Base-by-base conservation (phyloP, 2,113 vertebrate genomes). In the Mionectes macconnelli region DNA sequence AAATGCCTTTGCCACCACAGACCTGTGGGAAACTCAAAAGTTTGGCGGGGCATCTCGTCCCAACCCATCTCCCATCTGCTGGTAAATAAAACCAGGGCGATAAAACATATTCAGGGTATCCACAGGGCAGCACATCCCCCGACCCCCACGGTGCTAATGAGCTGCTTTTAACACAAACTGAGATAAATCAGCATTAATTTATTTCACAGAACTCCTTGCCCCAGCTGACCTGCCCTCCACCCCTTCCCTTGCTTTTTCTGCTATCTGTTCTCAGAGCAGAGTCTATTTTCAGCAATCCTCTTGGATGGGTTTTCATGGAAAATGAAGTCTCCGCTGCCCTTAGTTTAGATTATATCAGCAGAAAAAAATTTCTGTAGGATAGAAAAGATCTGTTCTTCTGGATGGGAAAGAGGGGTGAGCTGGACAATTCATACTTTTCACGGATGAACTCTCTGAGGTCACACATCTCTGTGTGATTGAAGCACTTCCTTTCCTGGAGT, bases 281-380 rank as follows among this genome's bases (percentile, higher is more conserved):
- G 68, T 59, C 90, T 96, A 94, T 97, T 96, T 97, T 94, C 96
- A 94, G 94, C 95, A 84, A 42, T 42, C 55, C n/a, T 77, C 89
- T 95, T 94, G 89, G 93, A 93, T 62, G 86, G 50, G 33, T 88
- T 96, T 93, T 84, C 85, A 63, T 89, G 95, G 93, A 92, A 97
- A 95, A 93, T 89, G 76, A 94, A 93, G 91, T 28, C 64, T 67
- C 62, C 30, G 0, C 82, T 2, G 78, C 62, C 68, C 50, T 90
- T 42, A 66, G 82, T 86, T 84, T 92, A 83, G 72, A 95, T 94
- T 89, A 89, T 74, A 89, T 92, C 96, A 96, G 89, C 70, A 86
- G 90, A 90, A 59, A 97, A 95, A 92, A 81, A 92, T 44, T 77
- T 45, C 42, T 88, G 92, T 74, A 83, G 75, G 55, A 90, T 59